phyloP scores from a whole-genome alignment of 35 echinoderm and acorn worm genomes.

The Hemicentrotus pulcherrimus region DNA sequence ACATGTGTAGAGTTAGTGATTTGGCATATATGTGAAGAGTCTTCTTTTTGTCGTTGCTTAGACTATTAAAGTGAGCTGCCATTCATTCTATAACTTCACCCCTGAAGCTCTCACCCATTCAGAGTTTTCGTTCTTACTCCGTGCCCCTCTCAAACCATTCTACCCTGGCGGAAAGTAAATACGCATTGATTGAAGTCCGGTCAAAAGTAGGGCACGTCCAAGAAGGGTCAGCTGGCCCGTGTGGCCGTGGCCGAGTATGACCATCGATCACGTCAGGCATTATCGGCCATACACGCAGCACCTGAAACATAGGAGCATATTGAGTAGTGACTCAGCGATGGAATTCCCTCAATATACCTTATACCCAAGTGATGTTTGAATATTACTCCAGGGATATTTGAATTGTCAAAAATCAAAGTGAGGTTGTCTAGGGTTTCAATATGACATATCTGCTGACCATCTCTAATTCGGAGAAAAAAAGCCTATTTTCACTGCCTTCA shows the following conservation, averaged over 20 bases:
- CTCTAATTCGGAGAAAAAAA: no score
- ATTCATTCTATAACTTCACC: no score
- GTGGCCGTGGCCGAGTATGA: background rate
- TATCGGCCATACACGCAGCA: background rate
- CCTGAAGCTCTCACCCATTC: background rate
- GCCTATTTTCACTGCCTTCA: no score
- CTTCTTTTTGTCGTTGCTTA: no score
- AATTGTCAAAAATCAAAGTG: background rate
- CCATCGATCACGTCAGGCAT: background rate
- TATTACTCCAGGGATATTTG: background rate
- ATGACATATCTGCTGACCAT: background rate
- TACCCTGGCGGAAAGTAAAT: background rate
- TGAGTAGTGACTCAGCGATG: background rate
- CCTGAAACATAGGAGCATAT: background rate
- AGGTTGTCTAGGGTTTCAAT: background rate
- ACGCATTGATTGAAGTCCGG: background rate
- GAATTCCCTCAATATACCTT: background rate
- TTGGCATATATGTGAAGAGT: no score
- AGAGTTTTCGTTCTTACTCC: background rate
- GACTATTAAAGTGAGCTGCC: no score
- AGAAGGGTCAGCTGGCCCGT: background rate
- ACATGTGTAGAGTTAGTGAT: no score
- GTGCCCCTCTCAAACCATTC: background rate
- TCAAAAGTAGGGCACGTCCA: background rate
- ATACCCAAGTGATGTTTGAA: background rate